A percentile compares a stretch with the other conserved stretches of the same genome.
phyloP scores from a whole-genome alignment of 2,113 vertebrate species.

The Electrona antarctica region DNA sequence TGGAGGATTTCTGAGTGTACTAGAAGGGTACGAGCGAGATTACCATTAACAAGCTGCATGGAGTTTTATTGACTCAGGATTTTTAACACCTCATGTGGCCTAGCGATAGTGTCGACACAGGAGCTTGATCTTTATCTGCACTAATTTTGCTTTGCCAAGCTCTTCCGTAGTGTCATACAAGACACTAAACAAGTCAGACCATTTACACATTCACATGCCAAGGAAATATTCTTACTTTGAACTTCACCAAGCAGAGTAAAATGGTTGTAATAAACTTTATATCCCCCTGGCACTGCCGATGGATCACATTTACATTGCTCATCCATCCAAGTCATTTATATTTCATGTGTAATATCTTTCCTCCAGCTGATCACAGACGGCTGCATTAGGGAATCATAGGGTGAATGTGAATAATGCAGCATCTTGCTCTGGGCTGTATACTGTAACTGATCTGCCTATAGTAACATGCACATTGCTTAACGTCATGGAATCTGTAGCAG shows the following conservation, averaged over 20 bases:
- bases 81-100: slow-evolving; percentile 4
- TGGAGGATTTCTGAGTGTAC: not conserved
- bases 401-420: slow-evolving; percentile 53
- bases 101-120: slow-evolving; percentile 6
- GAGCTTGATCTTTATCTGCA: slow-evolving; percentile 4
- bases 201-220: slow-evolving; percentile 34
- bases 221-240: slow-evolving; percentile 20
- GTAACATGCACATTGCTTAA: slow-evolving; percentile 46
- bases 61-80: slow-evolving; percentile 19
- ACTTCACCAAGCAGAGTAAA: slow-evolving; percentile 47
- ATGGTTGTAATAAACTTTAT: slow-evolving; percentile 43
- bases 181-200: slow-evolving; percentile 20
- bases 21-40: not conserved
- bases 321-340: slow-evolving; percentile 46
- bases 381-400: slow-evolving; percentile 30
- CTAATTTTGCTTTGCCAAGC: slow-evolving; percentile 53
- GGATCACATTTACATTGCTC: slow-evolving; percentile 33
- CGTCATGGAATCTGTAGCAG: slow-evolving; percentile 21
- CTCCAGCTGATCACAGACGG: slow-evolving; percentile 39
- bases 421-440: slow-evolving; percentile 42
- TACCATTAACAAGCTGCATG: not conserved
- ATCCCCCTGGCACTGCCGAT: slow-evolving; percentile 32
- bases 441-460: slow-evolving; percentile 35
- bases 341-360: slow-evolving; percentile 63
- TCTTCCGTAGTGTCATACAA: slow-evolving; percentile 33